Percentiles rank a stretch among this genome's conserved stretches.
phyloP scores from a whole-genome alignment of 2,888 invertebrate genomes.

The Actias luna region DNA sequence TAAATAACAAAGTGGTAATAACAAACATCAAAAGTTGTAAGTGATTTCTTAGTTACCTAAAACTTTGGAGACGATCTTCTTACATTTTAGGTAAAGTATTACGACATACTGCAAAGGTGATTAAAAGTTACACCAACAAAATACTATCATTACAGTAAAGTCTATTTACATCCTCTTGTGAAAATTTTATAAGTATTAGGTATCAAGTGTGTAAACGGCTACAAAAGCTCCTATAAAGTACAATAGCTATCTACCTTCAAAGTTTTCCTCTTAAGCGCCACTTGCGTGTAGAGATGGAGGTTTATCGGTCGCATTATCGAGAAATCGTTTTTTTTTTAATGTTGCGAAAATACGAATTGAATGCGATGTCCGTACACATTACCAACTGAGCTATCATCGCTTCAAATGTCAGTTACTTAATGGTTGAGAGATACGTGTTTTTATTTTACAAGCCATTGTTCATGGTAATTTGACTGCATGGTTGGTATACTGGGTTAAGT shows the following conservation, averaged over 20 bases:
- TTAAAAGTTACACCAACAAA: background rate
- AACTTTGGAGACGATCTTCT: no score
- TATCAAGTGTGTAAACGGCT: background rate
- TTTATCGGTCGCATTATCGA: background rate
- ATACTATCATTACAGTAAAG: conserved; percentile 1
- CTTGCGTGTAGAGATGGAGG: conserved; percentile 15
- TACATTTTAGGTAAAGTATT: background rate
- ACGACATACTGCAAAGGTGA: background rate
- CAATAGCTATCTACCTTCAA: conserved; percentile 28
- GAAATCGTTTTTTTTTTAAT: background rate
- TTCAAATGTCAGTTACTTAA: no score
- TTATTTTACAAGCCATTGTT: no score
- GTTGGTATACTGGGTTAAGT: no score
- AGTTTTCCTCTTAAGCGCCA: conserved; percentile 29
- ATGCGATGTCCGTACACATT: no score
- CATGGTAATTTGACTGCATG: no score
- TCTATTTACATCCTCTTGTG: background rate
- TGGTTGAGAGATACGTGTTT: no score
- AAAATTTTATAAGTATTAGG: conserved; percentile 6
- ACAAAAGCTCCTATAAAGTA: conserved; percentile 24
- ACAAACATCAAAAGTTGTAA: no score
- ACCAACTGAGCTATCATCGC: no score
- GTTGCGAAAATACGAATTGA: no score
- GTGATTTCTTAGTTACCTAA: no score
- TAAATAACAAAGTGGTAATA: no score